phyloP scores from a whole-genome alignment of 1,140 invertebrate genomes.

The Danaus plexippus region DNA sequence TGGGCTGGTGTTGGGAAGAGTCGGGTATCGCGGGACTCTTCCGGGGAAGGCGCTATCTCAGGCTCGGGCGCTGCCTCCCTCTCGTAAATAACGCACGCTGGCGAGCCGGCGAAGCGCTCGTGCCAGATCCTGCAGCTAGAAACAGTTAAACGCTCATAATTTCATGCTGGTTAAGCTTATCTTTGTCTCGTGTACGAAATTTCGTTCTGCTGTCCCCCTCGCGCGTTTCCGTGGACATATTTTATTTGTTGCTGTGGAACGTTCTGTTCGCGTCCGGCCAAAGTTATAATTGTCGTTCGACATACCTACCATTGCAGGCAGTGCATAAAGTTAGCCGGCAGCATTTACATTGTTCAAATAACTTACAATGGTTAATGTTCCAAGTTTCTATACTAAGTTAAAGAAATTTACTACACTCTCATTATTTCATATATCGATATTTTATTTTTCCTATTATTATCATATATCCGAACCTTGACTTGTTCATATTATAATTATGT shows the following conservation, averaged over 20 bases:
- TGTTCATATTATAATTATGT: no score
- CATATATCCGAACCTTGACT: no score
- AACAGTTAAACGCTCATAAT: slow-evolving; percentile 72
- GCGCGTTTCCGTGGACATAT: slow-evolving; percentile 61
- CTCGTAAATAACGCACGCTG: slow-evolving; percentile 69
- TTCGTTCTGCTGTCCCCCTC: slow-evolving; percentile 58
- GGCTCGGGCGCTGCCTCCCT: slow-evolving; percentile 48
- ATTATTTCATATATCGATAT: no score
- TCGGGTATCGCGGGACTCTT: slow-evolving; percentile 50
- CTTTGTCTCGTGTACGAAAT: slow-evolving; percentile 69
- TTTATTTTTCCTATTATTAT: no score
- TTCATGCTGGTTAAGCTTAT: slow-evolving; percentile 71
- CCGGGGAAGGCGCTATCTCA: slow-evolving; percentile 67
- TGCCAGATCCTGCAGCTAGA: slow-evolving; percentile 71
- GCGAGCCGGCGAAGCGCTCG: slow-evolving; percentile 68
- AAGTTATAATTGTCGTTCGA: slow-evolving; percentile 70
- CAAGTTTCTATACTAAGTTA: slow-evolving; percentile 36
- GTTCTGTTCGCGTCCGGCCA: slow-evolving; percentile 52
- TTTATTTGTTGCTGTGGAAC: slow-evolving; percentile 64
- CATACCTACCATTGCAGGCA: slow-evolving; percentile 63
- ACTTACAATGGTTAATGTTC: slow-evolving; percentile 56
- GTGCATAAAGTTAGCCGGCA: slow-evolving; percentile 57
- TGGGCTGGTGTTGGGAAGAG: slow-evolving; percentile 18
- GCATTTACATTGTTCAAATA: slow-evolving; percentile 62
- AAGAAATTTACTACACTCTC: no score